Percentiles rank a stretch among this genome's conserved stretches.
Conservation (phyloP, 1,140 invertebrate genomes). For the Penaeus indicus region DNA sequence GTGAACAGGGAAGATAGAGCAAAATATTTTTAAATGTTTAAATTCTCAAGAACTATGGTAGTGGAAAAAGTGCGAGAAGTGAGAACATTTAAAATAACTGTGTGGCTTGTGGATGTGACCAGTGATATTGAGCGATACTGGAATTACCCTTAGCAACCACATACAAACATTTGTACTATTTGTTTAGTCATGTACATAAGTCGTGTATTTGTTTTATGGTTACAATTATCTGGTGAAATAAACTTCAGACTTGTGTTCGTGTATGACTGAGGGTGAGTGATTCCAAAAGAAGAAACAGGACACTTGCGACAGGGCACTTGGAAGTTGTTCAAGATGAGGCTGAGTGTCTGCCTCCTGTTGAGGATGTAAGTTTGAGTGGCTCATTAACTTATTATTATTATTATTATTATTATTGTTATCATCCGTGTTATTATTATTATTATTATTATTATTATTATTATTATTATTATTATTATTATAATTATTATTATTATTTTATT, state of each 20-base stretch:
- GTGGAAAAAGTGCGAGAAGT: no score
- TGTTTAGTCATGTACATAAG: conserved; percentile 63
- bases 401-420: no score
- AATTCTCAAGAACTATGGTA: neutral
- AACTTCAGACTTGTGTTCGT: conserved; percentile 39
- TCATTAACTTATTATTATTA: neutral
- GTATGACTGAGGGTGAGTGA: conserved; percentile 18
- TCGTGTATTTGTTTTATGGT: conserved; percentile 55
- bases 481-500: no score
- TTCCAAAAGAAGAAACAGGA: neutral
- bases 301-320: no score
- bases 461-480: neutral
- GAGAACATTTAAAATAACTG: no score
- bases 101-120: no score
- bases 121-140: conserved; percentile 9
- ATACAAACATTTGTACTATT: conserved; percentile 36
- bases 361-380: conserved; percentile 32
- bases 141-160: conserved; percentile 56
- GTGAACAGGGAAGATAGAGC: conserved; percentile 5
- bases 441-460: conserved; percentile 6
- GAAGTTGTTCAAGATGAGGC: no score
- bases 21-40: neutral
- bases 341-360: conserved; percentile 21
- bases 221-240: conserved; percentile 47
- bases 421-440: no score